These are phyloP conservation scores for Dermochelys coriacea DNA, from an alignment of 2,797 vertebrate species.

Conservation along the genomic window DNA sequence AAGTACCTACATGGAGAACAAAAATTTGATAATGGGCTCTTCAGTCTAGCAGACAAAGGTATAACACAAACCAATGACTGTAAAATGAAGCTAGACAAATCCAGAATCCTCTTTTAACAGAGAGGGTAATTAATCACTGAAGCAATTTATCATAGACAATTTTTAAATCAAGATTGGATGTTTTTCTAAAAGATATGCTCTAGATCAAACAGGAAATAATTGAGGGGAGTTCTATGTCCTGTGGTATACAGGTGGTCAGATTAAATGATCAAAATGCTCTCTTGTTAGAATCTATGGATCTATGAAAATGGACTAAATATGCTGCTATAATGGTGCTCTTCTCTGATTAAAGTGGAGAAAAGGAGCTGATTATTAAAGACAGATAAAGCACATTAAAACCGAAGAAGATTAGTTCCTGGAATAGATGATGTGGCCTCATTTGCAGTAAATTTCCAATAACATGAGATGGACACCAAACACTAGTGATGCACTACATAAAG, in stretches of 20 bases:
- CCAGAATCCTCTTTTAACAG: neutral
- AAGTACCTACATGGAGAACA: neutral
- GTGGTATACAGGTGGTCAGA: neutral
- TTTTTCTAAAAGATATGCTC: neutral
- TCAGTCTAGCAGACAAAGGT: neutral
- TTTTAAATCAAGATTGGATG: neutral
- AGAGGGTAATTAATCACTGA: neutral
- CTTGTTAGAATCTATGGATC: neutral
- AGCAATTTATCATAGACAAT: neutral
- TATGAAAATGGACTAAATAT: neutral
- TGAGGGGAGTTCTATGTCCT: neutral
- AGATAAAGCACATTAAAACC: neutral
- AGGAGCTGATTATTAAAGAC: neutral
- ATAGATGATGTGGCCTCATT: neutral
- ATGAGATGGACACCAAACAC: neutral
- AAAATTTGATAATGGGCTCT: neutral
- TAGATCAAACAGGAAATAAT: neutral
- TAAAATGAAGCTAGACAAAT: neutral
- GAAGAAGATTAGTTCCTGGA: neutral
- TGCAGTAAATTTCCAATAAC: neutral
- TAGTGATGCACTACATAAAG: rapidly evolving
- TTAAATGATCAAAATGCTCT: neutral
- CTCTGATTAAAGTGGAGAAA: neutral
- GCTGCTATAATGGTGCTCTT: neutral
- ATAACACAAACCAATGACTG: neutral